Conservation (phyloP, 2,797 vertebrate species). For the Coluber constrictor region DNA sequence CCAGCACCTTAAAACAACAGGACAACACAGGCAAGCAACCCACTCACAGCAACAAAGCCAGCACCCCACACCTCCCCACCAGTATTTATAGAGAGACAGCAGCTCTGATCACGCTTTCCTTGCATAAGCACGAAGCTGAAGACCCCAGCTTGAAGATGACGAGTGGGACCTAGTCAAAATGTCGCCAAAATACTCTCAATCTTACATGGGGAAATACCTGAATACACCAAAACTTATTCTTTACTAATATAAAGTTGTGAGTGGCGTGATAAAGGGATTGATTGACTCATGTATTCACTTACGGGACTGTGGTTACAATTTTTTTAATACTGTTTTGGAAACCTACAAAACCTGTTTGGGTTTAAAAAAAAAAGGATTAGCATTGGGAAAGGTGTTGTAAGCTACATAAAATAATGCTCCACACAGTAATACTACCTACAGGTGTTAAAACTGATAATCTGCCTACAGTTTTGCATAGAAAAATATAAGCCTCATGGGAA, state of each 20-base stretch:
- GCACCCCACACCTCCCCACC: no score
- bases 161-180: no score
- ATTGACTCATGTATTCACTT: background rate
- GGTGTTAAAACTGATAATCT: background rate
- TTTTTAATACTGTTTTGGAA: background rate
- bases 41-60: no score
- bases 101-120: no score
- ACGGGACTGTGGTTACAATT: background rate
- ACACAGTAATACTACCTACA: background rate
- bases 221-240: no score
- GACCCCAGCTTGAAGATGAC: no score
- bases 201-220: no score
- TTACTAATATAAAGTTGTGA: background rate
- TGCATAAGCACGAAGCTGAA: no score
- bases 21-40: no score
- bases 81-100: no score
- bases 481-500: background rate
- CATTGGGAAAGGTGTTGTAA: background rate
- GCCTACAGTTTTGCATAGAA: background rate
- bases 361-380: background rate
- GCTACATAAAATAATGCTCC: background rate
- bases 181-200: no score
- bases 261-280: background rate
- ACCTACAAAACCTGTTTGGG: constrained; percentile 9
- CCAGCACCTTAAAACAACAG: no score